Evolutionary conservation across 2,113 vertebrate genomes (phyloP).

Genomic region (Eidolon helvum): DNA sequence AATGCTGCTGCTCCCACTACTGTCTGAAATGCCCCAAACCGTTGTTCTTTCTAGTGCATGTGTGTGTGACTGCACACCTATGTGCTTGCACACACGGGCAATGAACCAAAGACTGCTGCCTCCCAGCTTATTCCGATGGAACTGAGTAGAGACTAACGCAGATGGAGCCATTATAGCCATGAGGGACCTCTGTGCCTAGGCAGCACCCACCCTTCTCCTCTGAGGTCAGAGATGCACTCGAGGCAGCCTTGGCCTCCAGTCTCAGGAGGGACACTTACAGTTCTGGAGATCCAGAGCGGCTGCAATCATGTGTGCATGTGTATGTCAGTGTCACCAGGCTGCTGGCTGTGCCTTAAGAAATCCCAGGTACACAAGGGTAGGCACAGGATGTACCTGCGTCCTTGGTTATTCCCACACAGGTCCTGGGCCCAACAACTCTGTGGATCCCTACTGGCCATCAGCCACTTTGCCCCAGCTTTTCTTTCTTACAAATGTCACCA

Average conservation of each 20-base stretch:
- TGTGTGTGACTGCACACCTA: accelerated
- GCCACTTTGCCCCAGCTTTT: background rate
- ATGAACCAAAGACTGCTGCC: background rate
- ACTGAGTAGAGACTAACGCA: accelerated
- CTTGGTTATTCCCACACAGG: too few species aligned
- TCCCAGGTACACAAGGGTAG: background rate
- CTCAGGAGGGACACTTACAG: background rate
- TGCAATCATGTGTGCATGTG: accelerated
- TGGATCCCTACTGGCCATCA: background rate
- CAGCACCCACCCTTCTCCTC: background rate
- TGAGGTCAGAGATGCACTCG: background rate
- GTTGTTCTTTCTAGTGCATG: background rate
- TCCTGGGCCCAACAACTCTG: background rate
- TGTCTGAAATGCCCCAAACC: background rate
- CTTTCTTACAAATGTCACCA: background rate
- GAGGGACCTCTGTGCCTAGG: background rate
- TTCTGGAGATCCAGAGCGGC: background rate
- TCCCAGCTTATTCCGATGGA: background rate
- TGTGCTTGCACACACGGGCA: accelerated
- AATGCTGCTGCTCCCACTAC: background rate
- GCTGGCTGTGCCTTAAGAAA: background rate
- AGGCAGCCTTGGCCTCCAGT: background rate
- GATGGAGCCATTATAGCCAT: accelerated
- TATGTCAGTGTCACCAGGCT: background rate
- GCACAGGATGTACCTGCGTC: background rate